These are phyloP conservation scores for Anoplopoma fimbria DNA, from an alignment of 2,113 vertebrate species.

Conservation along the genomic window DNA sequence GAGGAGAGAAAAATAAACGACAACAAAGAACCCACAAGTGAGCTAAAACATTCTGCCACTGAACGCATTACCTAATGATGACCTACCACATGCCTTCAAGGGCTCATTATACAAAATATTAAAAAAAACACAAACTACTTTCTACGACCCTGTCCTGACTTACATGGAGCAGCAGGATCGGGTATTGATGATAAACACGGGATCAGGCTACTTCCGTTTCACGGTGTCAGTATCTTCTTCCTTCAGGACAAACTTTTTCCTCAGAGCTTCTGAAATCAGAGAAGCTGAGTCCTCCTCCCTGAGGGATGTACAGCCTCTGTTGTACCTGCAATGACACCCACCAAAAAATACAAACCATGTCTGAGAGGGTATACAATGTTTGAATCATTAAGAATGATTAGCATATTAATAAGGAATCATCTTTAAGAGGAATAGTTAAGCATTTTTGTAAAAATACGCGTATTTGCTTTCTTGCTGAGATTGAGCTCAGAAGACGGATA, in stretches of 20 bases:
- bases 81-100: constrained; percentile 5
- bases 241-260: constrained; percentile 94
- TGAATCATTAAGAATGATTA: not conserved
- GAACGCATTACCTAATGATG: not conserved
- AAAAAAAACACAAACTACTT: not conserved
- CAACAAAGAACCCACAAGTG: constrained; percentile 30
- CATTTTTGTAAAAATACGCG: not conserved
- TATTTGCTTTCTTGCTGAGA: not conserved
- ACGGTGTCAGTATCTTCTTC: constrained; percentile 88
- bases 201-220: constrained; percentile 81
- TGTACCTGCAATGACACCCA: constrained; percentile 77
- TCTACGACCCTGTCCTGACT: constrained; percentile 46
- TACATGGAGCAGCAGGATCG: constrained; percentile 70
- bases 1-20: constrained; percentile 33
- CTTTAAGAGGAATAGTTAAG: not conserved
- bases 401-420: not conserved
- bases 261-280: constrained; percentile 94
- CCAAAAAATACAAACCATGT: not conserved
- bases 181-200: constrained; percentile 13
- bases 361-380: not conserved
- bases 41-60: constrained; percentile 21
- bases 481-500: not conserved
- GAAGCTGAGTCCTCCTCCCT: constrained; percentile 93
- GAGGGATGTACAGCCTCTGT: constrained; percentile 88
- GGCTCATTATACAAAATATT: constrained; percentile 15